phyloP scores from a whole-genome alignment of 2,797 vertebrate genomes.

The Triplophysa bombifrons region DNA sequence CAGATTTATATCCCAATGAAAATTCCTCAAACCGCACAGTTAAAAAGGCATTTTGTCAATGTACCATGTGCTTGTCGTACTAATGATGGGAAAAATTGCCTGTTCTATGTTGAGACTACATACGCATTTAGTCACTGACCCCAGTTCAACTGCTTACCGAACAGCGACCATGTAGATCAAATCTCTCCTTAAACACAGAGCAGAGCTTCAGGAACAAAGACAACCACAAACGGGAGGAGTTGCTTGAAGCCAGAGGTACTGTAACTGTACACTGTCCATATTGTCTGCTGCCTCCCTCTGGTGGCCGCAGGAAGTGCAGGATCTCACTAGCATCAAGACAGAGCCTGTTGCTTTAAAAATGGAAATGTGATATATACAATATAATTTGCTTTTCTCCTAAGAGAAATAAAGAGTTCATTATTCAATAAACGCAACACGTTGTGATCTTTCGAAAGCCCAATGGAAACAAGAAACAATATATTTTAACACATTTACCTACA shows the following conservation, averaged over 20 bases:
- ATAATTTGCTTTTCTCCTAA: too few relatives aligned
- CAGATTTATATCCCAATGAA: conserved; percentile 54
- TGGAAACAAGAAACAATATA: too few relatives aligned
- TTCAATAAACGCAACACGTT: too few relatives aligned
- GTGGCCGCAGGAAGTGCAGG: conserved; percentile 5
- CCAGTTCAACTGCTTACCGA: conserved; percentile 27
- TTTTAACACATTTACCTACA: too few relatives aligned
- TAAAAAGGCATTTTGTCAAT: conserved; percentile 32
- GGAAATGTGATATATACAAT: too few relatives aligned
- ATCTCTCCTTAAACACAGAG: conserved; percentile 14
- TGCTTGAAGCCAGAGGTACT: neutral
- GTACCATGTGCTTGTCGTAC: conserved; percentile 45
- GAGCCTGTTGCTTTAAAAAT: neutral
- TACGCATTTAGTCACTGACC: conserved; percentile 44
- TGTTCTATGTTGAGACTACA: conserved; percentile 43
- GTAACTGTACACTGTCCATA: conserved; percentile 10
- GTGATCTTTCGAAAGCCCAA: too few relatives aligned
- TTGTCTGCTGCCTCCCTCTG: conserved; percentile 55
- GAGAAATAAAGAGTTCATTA: too few relatives aligned
- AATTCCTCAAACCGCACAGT: conserved; percentile 47
- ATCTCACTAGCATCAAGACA: neutral
- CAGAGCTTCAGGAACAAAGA: conserved; percentile 11
- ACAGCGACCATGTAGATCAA: conserved; percentile 3
- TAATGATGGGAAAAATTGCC: conserved; percentile 49
- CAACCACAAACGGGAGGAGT: conserved; percentile 7